These are phyloP conservation scores for Uropsilus gracilis DNA, from an alignment of 2,113 vertebrate genomes.

Conservation along the genomic window DNA sequence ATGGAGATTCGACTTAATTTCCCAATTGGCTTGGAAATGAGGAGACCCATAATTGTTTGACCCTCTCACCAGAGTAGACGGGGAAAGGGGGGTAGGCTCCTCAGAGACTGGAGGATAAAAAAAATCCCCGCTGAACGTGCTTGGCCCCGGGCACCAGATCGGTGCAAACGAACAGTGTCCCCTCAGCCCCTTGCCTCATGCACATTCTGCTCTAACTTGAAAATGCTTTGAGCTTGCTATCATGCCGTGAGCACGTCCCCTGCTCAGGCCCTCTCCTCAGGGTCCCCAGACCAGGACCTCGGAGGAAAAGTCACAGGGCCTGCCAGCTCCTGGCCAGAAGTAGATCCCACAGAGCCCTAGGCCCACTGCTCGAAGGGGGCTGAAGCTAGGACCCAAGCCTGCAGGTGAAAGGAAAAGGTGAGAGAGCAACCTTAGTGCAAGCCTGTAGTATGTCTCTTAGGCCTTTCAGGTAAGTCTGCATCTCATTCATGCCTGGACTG, in stretches of 20 bases:
- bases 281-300: not conserved
- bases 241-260: no score
- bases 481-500: not conserved
- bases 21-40: slow-evolving; percentile 87
- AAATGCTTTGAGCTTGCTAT: not conserved
- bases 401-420: not conserved
- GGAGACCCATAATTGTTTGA: slow-evolving; percentile 87
- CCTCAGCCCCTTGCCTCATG: not conserved
- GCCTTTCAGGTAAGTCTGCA: not conserved
- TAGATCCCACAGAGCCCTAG: not conserved
- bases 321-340: not conserved
- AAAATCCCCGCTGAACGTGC: slow-evolving; percentile 39
- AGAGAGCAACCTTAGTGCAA: not conserved
- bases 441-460: not conserved
- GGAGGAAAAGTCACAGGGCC: not conserved
- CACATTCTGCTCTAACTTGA: not conserved
- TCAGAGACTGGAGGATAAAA: not conserved
- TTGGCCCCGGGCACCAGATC: not conserved
- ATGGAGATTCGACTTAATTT: slow-evolving; percentile 87
- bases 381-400: rapidly evolving
- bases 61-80: slow-evolving; percentile 80
- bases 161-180: no score
- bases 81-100: slow-evolving; percentile 47
- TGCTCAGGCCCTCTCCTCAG: not conserved
- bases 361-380: rapidly evolving